phyloP scores from a whole-genome alignment of 1,140 invertebrate genomes.

The Papilio polytes region DNA sequence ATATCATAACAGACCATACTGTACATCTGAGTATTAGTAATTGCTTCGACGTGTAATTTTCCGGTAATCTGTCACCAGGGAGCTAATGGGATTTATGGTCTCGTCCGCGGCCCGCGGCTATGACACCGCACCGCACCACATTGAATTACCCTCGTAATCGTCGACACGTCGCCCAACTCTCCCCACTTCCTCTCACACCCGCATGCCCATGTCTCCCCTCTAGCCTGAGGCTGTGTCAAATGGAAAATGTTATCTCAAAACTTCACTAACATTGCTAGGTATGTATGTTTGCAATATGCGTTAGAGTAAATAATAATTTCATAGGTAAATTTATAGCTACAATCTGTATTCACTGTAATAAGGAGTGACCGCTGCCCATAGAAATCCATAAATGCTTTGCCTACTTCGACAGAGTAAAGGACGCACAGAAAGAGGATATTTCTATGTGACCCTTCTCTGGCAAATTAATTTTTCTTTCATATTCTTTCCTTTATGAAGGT shows the following conservation, averaged over 20 bases:
- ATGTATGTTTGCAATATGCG: not conserved
- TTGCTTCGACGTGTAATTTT: slow-evolving; percentile 34
- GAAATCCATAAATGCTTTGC: no score
- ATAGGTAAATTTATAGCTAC: slow-evolving; percentile 45
- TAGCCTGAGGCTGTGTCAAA: slow-evolving; percentile 16
- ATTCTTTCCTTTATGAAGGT: no score
- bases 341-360: no score
- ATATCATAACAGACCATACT: slow-evolving; percentile 4
- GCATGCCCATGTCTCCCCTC: slow-evolving; percentile 6
- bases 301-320: slow-evolving; percentile 64
- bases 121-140: slow-evolving; percentile 36
- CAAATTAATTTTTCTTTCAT: no score
- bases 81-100: slow-evolving; percentile 33
- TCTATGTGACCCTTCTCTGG: no score
- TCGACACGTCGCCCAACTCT: slow-evolving; percentile 33
- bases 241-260: slow-evolving; percentile 30
- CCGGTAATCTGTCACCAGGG: slow-evolving; percentile 37
- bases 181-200: not conserved
- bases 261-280: not conserved
- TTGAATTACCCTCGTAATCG: slow-evolving; percentile 39
- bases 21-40: slow-evolving; percentile 16
- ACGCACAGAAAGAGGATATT: no score
- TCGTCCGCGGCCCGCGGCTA: slow-evolving; percentile 26
- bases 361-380: no score
- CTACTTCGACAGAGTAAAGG: no score